Conservation (phyloP, 2,113 vertebrate genomes). For the Proteles cristata region DNA sequence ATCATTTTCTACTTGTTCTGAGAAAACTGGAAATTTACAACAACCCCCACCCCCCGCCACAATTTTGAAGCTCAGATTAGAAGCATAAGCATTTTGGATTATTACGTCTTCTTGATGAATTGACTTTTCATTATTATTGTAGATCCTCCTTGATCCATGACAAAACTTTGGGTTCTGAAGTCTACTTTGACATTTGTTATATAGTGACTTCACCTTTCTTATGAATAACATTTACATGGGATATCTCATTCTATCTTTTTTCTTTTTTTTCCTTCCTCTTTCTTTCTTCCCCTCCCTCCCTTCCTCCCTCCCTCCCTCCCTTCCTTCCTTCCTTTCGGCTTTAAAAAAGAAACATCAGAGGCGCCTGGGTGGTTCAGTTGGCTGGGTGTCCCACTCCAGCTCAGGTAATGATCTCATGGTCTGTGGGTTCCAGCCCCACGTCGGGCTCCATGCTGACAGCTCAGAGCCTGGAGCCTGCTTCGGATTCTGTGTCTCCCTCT, state of each 20-base stretch:
- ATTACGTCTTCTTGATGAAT: neutral
- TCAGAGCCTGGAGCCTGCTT: too few relatives aligned
- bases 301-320: too few relatives aligned
- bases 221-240: neutral
- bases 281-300: too few relatives aligned
- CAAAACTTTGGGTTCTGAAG: neutral
- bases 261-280: neutral
- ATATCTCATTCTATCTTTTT: neutral
- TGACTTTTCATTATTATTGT: neutral
- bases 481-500: too few relatives aligned
- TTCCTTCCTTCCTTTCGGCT: too few relatives aligned
- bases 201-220: neutral
- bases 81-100: neutral
- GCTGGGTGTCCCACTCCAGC: too few relatives aligned
- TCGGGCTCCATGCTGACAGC: too few relatives aligned
- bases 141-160: neutral
- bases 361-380: too few relatives aligned
- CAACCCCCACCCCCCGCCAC: neutral
- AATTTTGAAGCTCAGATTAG: neutral
- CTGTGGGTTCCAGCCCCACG: too few relatives aligned
- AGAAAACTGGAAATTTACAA: constrained; percentile 14
- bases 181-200: neutral
- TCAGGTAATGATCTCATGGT: too few relatives aligned
- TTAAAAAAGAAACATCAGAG: neutral
- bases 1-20: constrained; percentile 12